Evolutionary conservation across 1,140 invertebrate species (phyloP), one percentile per base, ranked within the genome.

Genomic region (Phocides pigmalion): DNA sequence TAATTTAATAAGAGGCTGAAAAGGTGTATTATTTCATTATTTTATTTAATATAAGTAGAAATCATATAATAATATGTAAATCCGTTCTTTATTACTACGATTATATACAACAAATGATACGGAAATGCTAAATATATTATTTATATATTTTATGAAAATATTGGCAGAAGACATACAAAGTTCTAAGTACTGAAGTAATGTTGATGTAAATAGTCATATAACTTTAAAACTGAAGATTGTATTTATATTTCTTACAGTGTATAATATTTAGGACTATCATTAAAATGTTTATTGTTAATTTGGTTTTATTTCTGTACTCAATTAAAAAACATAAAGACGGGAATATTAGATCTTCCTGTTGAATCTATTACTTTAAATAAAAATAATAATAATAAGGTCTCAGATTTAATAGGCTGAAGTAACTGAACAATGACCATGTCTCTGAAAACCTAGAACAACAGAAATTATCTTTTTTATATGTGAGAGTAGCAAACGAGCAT

Each of bases 201-300:
- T 76, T 74, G 62, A 71, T 85, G 81, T 83, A 85, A 76, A 85
- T 83, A 75, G 67, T 64, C 37, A 49, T 69, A 19, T 56, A 66
- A 69, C 49, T 78, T 64, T 76, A 81, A 81, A 84, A 79, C 75
- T 76, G 74, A 67, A 81, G 75, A 85, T 76, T 79, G 76, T 86
- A 85, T 87, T 80, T 83, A 86, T 87, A 81, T 87, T 86, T 81
- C 76, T 72, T 81, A 84, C 75, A 67, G 72, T 82, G 72, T 84
- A 79, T 79, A 75, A 80, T 77, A 81, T 53, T 64, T 81, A 78
- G 70, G 65, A 74, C 58, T 86, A 77, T 78, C 70, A 84, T 82
- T 86, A 84, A 77, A 84, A 82, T 79, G 81, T 86, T 87, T 86
- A 87, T 81, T 89, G 86, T 89, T 89, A 76, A 44, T 14, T 16